Conservation (phyloP, 2,113 vertebrate genomes). For the Phycodurus eques region DNA sequence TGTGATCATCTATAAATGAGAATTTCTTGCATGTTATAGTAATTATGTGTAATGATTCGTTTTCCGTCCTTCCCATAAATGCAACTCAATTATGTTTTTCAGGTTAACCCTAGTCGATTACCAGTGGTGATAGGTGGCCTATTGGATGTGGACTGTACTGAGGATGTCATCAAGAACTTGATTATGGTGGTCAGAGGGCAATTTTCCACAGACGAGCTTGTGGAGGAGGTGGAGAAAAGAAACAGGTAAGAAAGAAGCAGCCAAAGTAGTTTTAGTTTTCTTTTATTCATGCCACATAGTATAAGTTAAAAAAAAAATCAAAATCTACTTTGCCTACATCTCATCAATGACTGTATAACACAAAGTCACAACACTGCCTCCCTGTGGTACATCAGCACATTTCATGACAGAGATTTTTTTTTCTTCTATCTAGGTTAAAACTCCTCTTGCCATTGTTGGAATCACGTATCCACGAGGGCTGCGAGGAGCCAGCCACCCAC, state of each 20-base stretch:
- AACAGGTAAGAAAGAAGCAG: conserved; percentile 75
- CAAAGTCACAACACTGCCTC: conserved; percentile 19
- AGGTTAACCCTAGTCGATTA: conserved; percentile 91
- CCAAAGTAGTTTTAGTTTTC: background rate
- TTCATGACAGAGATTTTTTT: background rate
- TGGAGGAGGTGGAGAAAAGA: conserved; percentile 91
- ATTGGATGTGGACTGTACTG: conserved; percentile 89
- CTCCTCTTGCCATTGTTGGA: conserved; percentile 88
- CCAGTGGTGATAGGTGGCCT: conserved; percentile 90
- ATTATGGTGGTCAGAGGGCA: conserved; percentile 89
- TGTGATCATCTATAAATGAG: background rate
- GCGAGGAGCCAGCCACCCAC: conserved; percentile 88
- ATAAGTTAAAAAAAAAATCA: no score
- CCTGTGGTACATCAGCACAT: conserved; percentile 6
- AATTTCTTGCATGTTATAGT: background rate
- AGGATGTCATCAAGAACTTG: conserved; percentile 91
- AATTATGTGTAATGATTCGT: no score
- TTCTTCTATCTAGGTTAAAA: conserved; percentile 76
- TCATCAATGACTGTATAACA: rapidly evolving
- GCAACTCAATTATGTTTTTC: conserved; percentile 5
- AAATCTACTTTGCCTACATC: no score
- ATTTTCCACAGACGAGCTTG: conserved; percentile 91
- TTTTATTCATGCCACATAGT: no score
- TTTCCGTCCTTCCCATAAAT: no score
- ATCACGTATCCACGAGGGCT: conserved; percentile 86